Evolutionary conservation across 2,888 invertebrate genomes (phyloP).

Genomic region (Ochropleura plecta): DNA sequence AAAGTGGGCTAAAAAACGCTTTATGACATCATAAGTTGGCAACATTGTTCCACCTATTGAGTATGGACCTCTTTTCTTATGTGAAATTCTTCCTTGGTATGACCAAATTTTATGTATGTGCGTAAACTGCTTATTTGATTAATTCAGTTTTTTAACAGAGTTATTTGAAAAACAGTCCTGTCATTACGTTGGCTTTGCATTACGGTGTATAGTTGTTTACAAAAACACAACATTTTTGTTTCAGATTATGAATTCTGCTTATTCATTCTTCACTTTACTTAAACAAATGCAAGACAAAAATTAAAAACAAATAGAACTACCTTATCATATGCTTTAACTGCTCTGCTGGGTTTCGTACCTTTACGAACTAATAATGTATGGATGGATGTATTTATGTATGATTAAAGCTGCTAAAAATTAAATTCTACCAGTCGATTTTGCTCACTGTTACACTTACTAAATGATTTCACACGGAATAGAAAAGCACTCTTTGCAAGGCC

Average conservation of each 20-base stretch:
- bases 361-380: not conserved
- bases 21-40: not conserved
- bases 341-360: not conserved
- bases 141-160: not conserved
- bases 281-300: slow-evolving; percentile 75
- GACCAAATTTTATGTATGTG: not conserved
- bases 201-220: not conserved
- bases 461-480: not conserved
- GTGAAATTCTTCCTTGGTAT: not conserved
- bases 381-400: not conserved
- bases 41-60: not conserved
- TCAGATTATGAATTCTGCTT: slow-evolving; percentile 83
- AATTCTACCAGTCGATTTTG: not conserved
- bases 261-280: slow-evolving; percentile 82
- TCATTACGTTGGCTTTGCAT: too few relatives aligned
- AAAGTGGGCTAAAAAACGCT: not conserved
- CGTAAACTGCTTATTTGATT: not conserved
- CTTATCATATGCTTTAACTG: too few relatives aligned
- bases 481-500: not conserved
- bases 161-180: fast-evolving
- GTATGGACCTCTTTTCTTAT: not conserved
- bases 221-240: not conserved
- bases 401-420: not conserved
- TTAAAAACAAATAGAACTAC: fast-evolving
- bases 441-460: not conserved